These are phyloP conservation scores for Araneus ventricosus DNA, from an alignment of 1,140 invertebrate species.

Conservation along the genomic window DNA sequence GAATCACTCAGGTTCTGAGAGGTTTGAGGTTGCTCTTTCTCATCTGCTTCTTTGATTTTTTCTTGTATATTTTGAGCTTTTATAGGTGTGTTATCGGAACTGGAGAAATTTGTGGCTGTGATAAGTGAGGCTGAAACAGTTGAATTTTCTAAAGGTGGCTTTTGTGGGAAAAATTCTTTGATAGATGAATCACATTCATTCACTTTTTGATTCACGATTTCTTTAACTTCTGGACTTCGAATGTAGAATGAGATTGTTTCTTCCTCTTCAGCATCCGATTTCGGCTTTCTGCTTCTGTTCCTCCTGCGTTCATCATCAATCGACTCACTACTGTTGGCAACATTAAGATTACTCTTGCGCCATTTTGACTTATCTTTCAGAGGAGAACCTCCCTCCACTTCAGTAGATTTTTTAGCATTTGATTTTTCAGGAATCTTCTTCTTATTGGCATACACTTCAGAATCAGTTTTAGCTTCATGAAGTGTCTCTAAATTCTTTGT, in stretches of 20 bases:
- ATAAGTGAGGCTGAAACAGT: background rate
- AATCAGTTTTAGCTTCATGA: slow-evolving; percentile 83
- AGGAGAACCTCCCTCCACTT: slow-evolving; percentile 88
- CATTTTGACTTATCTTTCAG: slow-evolving; percentile 88
- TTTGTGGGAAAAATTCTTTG: background rate
- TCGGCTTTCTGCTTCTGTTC: slow-evolving; percentile 58
- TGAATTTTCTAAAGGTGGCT: background rate
- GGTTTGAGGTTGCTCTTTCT: background rate
- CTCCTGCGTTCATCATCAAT: slow-evolving; percentile 72
- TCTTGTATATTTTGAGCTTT: background rate
- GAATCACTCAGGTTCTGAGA: background rate
- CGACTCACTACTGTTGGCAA: slow-evolving; percentile 83
- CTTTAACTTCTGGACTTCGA: slow-evolving; percentile 18
- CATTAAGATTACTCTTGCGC: slow-evolving; percentile 87
- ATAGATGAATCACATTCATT: background rate
- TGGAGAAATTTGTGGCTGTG: background rate
- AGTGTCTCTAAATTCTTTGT: slow-evolving; percentile 84
- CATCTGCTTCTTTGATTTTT: background rate
- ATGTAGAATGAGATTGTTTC: slow-evolving; percentile 70
- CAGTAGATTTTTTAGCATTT: slow-evolving; percentile 90
- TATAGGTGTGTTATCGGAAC: background rate
- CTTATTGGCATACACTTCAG: slow-evolving; percentile 68
- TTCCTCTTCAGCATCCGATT: slow-evolving; percentile 45
- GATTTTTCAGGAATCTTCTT: slow-evolving; percentile 85
- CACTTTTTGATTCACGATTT: background rate